phyloP scores from a whole-genome alignment of 2,797 vertebrate genomes.

The Sebastes vulpes region DNA sequence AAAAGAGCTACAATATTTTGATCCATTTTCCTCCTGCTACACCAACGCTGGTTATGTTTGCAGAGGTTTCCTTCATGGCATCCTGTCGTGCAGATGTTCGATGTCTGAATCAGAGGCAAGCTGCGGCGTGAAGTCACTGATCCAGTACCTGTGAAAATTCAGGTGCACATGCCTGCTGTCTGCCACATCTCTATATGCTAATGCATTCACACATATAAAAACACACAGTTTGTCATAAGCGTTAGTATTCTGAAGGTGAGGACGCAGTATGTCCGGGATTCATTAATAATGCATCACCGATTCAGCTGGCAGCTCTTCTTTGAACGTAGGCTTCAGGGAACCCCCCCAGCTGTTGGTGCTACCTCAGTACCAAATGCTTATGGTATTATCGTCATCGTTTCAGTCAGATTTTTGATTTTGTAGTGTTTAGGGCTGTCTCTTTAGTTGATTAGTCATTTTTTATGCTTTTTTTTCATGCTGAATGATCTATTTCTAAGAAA shows the following conservation, averaged over 20 bases:
- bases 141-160: constrained; percentile 41
- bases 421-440: not conserved
- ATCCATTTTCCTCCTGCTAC: not conserved
- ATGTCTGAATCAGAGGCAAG: constrained; percentile 30
- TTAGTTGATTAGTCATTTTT: not conserved
- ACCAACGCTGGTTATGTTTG: not conserved
- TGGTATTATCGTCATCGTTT: not conserved
- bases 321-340: constrained; percentile 49
- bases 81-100: constrained; percentile 33
- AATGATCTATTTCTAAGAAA: not conserved
- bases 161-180: constrained; percentile 25
- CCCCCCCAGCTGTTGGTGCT: constrained; percentile 23
- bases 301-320: constrained; percentile 30
- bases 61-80: constrained; percentile 3
- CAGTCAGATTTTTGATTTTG: not conserved
- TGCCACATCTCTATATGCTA: constrained; percentile 38
- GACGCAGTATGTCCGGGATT: constrained; percentile 26
- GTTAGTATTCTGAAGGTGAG: constrained; percentile 52
- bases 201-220: constrained; percentile 29
- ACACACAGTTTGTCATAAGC: constrained; percentile 29
- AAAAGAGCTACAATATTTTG: not conserved
- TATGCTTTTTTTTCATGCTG: not conserved
- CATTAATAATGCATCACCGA: constrained; percentile 65
- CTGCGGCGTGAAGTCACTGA: constrained; percentile 13
- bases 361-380: not conserved